Conservation (phyloP, 2,797 vertebrate genomes). For the Gambelia wislizenii region DNA sequence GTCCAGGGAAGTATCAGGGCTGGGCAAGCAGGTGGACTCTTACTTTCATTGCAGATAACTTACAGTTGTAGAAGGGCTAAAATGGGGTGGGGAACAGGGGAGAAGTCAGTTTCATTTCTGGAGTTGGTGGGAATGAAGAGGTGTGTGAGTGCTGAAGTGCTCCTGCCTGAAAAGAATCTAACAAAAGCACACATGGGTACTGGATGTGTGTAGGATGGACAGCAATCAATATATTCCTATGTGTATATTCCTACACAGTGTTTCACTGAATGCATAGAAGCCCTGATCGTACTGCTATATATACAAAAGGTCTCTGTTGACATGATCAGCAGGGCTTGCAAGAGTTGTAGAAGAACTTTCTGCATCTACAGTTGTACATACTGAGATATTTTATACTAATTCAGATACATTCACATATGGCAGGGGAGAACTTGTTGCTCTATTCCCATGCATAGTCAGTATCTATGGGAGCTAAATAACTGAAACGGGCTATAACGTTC, state of each 20-base stretch:
- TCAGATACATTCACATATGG: background rate
- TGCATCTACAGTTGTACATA: background rate
- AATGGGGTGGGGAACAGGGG: no score
- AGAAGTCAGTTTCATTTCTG: no score
- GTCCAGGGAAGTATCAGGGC: no score
- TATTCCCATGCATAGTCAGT: background rate
- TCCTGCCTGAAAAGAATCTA: no score
- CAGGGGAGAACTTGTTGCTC: background rate
- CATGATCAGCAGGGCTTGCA: background rate
- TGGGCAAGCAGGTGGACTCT: no score
- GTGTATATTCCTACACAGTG: no score
- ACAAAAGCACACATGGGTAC: background rate
- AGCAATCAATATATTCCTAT: background rate
- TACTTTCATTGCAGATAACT: no score
- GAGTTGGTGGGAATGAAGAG: no score
- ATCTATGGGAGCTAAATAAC: background rate
- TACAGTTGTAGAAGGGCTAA: no score
- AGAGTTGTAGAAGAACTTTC: background rate
- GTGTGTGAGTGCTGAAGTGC: no score
- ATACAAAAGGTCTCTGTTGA: background rate
- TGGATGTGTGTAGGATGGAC: background rate
- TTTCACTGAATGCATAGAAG: background rate
- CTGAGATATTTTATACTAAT: background rate
- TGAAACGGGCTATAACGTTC: background rate
- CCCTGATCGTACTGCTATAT: background rate